Evolutionary conservation across 2,888 invertebrate species (phyloP).

Genomic region (Nebria salina): DNA sequence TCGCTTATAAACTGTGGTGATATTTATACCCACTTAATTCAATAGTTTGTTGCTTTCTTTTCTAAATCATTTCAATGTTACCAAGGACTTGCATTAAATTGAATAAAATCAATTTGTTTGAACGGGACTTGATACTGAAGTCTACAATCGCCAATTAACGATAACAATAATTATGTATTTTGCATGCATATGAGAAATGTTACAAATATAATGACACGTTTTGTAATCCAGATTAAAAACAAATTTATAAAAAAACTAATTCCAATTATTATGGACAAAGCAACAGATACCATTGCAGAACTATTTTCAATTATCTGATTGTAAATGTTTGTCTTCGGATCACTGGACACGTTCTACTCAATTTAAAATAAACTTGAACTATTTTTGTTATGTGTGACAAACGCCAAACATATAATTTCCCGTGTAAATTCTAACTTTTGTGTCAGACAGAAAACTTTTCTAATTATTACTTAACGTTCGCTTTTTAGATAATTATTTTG

Average conservation of each 20-base stretch:
- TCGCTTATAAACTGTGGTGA: conserved; percentile 5
- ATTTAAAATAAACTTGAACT: conserved; percentile 1
- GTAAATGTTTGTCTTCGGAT: background rate
- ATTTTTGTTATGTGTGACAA: background rate
- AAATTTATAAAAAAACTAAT: background rate
- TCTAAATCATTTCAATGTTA: conserved; percentile 33
- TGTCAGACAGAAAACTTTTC: background rate
- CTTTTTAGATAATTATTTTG: background rate
- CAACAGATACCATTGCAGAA: background rate
- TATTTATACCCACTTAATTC: conserved; percentile 11
- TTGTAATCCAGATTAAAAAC: background rate
- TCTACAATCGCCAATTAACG: conserved; percentile 4
- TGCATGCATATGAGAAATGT: background rate
- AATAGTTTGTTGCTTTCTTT: conserved; percentile 21
- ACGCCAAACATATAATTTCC: conserved; percentile 4
- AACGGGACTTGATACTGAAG: conserved; percentile 10
- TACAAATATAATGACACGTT: background rate
- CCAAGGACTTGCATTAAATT: conserved; percentile 32
- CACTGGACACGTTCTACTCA: conserved; percentile 1
- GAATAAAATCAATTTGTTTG: conserved; percentile 22
- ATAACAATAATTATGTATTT: conserved; percentile 2
- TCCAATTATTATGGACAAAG: background rate
- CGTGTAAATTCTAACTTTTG: background rate
- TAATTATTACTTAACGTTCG: conserved; percentile 14
- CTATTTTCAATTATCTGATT: background rate